Conservation (phyloP, 2,113 vertebrate genomes). For the Peromyscus californicus region DNA sequence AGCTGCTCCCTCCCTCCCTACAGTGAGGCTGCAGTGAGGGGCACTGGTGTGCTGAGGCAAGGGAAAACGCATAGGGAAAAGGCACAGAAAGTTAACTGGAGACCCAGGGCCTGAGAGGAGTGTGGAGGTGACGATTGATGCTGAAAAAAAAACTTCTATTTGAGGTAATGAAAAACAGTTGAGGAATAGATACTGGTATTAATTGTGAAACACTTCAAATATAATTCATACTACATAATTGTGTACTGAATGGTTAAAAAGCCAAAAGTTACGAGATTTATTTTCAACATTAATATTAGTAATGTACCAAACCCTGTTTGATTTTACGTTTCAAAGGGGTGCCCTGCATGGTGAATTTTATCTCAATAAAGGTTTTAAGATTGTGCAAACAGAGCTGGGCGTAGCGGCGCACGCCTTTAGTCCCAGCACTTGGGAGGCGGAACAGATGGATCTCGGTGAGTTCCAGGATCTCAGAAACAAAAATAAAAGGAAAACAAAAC, state of each 20-base stretch:
- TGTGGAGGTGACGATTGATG: neutral
- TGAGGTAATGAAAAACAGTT: neutral
- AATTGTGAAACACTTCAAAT: neutral
- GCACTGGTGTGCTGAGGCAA: neutral
- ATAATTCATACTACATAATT: neutral
- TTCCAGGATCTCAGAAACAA: neutral
- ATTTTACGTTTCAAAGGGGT: neutral
- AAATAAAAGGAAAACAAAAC: neutral
- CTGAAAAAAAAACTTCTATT: neutral
- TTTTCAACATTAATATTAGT: constrained; percentile 20
- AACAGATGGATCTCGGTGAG: neutral
- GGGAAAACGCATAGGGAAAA: neutral
- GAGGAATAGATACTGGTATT: neutral
- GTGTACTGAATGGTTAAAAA: neutral
- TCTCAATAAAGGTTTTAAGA: neutral
- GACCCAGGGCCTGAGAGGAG: neutral
- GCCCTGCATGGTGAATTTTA: neutral
- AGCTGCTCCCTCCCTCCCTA: neutral
- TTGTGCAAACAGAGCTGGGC: neutral
- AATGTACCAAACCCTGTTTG: neutral
- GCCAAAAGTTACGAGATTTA: neutral
- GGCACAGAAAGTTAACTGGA: neutral
- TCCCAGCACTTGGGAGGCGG: neutral
- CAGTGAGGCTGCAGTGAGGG: no score
- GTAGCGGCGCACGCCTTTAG: neutral